Conservation (phyloP, 2,113 vertebrate genomes). For the Patagioenas fasciata region DNA sequence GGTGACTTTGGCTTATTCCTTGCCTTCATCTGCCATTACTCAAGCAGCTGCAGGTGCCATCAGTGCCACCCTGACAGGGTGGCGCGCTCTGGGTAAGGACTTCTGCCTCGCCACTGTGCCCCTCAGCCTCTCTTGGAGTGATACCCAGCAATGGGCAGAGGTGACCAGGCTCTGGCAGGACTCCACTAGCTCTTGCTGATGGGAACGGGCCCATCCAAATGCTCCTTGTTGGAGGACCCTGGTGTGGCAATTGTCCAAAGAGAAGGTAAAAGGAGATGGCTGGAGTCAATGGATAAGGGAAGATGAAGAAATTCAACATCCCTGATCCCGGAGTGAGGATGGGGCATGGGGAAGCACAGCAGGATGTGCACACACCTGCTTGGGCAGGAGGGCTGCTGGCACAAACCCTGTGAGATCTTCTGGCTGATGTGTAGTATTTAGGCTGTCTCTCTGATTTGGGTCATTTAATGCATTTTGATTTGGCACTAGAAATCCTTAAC, state of each 20-base stretch:
- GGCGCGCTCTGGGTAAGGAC: no score
- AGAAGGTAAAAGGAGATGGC: not conserved
- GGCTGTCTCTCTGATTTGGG: not conserved
- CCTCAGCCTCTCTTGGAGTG: rapidly evolving
- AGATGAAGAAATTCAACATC: not conserved
- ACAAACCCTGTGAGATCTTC: not conserved
- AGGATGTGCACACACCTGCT: rapidly evolving
- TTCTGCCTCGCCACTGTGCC: no score
- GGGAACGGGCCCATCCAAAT: rapidly evolving
- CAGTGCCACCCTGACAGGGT: not conserved
- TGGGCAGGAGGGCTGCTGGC: not conserved
- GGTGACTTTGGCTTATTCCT: not conserved
- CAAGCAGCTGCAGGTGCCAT: not conserved
- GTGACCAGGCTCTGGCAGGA: not conserved
- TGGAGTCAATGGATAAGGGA: not conserved
- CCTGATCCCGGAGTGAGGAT: rapidly evolving
- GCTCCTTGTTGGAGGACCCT: not conserved
- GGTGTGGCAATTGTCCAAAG: not conserved
- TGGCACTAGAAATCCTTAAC: not conserved
- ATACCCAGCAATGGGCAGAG: no score
- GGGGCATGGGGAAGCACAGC: not conserved
- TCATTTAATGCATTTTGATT: not conserved
- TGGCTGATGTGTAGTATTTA: not conserved
- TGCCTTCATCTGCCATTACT: not conserved
- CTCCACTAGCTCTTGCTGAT: not conserved